Evolutionary conservation across 2,113 vertebrate genomes (phyloP), one percentile per base, ranked within the genome.

Genomic region (Heterotis niloticus): DNA sequence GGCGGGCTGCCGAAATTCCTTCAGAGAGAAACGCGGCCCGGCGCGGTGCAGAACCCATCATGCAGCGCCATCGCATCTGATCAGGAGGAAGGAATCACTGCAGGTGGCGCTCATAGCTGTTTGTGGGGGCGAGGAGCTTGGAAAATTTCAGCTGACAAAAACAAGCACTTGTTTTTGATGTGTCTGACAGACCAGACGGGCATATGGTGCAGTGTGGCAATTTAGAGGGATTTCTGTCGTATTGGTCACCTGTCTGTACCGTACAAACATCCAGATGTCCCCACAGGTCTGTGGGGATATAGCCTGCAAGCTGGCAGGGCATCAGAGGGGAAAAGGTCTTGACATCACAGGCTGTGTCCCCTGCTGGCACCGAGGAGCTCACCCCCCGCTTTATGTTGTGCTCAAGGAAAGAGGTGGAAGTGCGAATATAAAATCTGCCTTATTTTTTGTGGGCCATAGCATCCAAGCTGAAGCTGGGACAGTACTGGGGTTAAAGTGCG

Each of bases 221-320:
- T 79, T 76, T 72, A 20, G 23, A 23, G 66, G 52, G 59, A 66
- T 83, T 84, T 76, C 80, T 79, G 44, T 83, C 86, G 88, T 87
- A 90, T 89, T 88, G 85, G 82, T 80, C 82, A 80, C 67, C 77
- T 85, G 77, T 85, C 67, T 81, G 84, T 60, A 59, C 76, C 54
- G 74, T 89, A 88, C 90, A 86, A 89, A 85, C 86, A 89, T 85
- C 86, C 87, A 90, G 86, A 87, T 91, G 86, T 81, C 80, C 82
- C 20, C 82, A 84, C 76, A 14, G 81, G 86, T 85, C 81, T 17
- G 54, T 64, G 79, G 44, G 24, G 74, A 76, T 78, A 71, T 13
- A 83, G 83, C 62, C 76, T 20, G 1, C 57, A n/a, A 81, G 64
- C 87, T 93, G 88, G 90, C 90, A 88, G 44, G 79, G 84, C 84